Base-by-base conservation (phyloP, 2,888 invertebrate genomes). In the Dromius quadrimaculatus region DNA sequence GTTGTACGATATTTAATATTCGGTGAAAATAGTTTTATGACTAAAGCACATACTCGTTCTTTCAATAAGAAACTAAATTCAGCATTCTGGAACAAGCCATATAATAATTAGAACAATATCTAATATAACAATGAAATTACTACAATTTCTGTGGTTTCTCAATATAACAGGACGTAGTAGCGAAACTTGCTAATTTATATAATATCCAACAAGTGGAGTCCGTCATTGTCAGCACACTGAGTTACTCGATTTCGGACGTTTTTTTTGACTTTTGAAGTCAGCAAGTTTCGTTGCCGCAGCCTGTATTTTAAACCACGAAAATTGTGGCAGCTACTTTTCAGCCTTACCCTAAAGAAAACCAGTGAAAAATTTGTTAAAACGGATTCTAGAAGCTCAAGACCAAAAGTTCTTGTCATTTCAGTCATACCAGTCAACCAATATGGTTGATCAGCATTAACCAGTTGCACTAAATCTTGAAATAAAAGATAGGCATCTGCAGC, bases 11-110 rank as follows among this genome's bases (percentile, higher is more conserved):
- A 96, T 80, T 98, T 98, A n/a, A 98, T 93, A 81, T 97, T 98
- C 8, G 98, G 98, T 19, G 98, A 98, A 82, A 99, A 98, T 72
- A 99, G 85, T 82, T 97, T 94, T 74, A 99, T 98, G n/a, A 99
- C 95, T 77, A 99, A 86, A 0, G 98, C 98, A 81, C 98, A 99
- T 0, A 99, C 98, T 73, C 96, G 89, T 81, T 99, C 98, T 81
- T 98, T 98, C 65, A 99, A 82, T 32, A 99, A 84, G 79, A 97
- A 94, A 76, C 94, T 92, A 81, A 98, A 98, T 81, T 98, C 98
- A 2, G 91, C 89, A 83, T 97, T 95, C 93, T 97, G 83, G 34
- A 86, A n/a, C n/a, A n/a, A n/a, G n/a, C n/a, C n/a, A n/a, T n/a
- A 43, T 3, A 11, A 69, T 22, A 45, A 20, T 22, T 5, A 41